A percentile compares a stretch with the other conserved stretches of the same genome.
Evolutionary conservation across 2,797 vertebrate species (phyloP).

Genomic region (Lerista edwardsae): DNA sequence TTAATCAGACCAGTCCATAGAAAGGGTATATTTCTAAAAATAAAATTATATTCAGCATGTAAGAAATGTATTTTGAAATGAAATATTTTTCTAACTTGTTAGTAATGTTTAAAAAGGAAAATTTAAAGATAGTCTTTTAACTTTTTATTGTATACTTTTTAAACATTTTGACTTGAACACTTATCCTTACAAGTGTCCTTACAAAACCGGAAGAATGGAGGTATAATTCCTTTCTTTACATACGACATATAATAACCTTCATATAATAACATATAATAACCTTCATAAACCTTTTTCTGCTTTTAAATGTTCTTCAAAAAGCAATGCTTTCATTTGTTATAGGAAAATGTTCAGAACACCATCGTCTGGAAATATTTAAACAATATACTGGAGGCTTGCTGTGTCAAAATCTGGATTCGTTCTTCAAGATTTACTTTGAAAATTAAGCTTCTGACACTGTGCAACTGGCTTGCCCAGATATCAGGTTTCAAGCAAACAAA

Average conservation of each 20-base stretch:
- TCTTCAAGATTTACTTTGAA: constrained; percentile 79
- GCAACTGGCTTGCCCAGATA: constrained; percentile 70
- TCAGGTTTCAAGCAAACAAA: constrained; percentile 80
- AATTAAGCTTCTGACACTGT: constrained; percentile 80
- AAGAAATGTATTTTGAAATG: neutral
- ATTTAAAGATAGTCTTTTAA: constrained; percentile 9
- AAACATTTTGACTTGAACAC: neutral
- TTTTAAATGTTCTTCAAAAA: constrained; percentile 55
- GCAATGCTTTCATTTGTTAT: constrained; percentile 54
- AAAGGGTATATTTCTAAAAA: neutral
- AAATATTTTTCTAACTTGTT: neutral
- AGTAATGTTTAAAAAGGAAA: neutral
- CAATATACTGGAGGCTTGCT: constrained; percentile 70
- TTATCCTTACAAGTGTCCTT: neutral
- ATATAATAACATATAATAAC: neutral
- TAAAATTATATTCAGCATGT: neutral
- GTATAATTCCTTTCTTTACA: neutral
- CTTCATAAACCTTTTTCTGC: constrained; percentile 1
- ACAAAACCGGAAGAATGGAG: neutral
- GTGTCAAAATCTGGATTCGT: constrained; percentile 79
- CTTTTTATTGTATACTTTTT: constrained; percentile 32
- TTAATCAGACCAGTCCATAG: neutral
- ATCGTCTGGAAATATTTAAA: constrained; percentile 63
- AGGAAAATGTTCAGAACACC: constrained; percentile 43
- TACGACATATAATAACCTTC: neutral